Evolutionary conservation across 2,797 vertebrate species (phyloP), one percentile per base, ranked within the genome.

Genomic region (Typhlichthys subterraneus): DNA sequence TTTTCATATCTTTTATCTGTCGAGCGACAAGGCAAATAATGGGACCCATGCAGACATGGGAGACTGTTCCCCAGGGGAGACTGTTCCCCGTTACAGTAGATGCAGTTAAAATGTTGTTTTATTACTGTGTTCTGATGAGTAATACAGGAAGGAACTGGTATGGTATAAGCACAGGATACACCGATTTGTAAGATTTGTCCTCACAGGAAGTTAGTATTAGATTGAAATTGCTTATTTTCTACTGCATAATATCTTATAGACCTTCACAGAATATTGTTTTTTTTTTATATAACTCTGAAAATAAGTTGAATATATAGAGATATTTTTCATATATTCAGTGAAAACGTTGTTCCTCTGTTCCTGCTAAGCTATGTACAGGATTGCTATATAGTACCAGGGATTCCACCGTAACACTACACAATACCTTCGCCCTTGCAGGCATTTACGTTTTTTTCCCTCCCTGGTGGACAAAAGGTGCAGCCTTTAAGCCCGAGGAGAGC

Each of bases 1-100:
- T 87, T 83, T 85, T 88, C 74, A 72, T 86, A 82, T 89, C 81
- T 83, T 67, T 86, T 87, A 82, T 86, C 80, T 80, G 73, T 78
- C 48, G 55, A 66, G 78, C 76, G 83, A 87, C 69, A 63, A 76
- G 67, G 76, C 76, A 76, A 60, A 86, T 88, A 88, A 89, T 86
- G 82, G 83, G 75, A 52, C 59, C 61, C 80, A 38, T 1, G 33
- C 33, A 73, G 79, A 74, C 79, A 67, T 73, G 13, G 72, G 70
- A 72, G 75, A 58, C 59, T 56, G 53, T 1, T 65, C 69, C 85
- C 80, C 85, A 70, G 79, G 13, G 72, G 70, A 72, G 75, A 58
- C 59, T 56, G 53, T 1, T 65, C 69, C 85, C 80, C 85, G 1
- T 17, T 17, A 17, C 17, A 70, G 79, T 17, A 73, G 62, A 69